A percentile compares a stretch with the other conserved stretches of the same genome.
phyloP scores from a whole-genome alignment of 2,888 invertebrate species.

The Blomia tropicalis region DNA sequence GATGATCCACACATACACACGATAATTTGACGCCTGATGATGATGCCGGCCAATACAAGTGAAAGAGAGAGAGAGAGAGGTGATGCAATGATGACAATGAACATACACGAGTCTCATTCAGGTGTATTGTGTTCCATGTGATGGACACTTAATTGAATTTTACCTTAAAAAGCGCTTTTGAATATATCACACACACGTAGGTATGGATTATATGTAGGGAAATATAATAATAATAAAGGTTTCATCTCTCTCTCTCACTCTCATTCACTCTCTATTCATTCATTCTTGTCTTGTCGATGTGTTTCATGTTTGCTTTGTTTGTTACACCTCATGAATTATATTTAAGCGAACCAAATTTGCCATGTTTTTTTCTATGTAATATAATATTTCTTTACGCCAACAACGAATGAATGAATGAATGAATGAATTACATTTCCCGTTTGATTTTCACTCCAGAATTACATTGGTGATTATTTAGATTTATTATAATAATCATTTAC shows the following conservation, averaged over 20 bases:
- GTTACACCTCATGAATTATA: no score
- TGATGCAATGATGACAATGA: conserved; percentile 3
- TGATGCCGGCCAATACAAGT: not conserved
- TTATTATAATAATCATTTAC: no score
- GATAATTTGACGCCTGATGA: not conserved
- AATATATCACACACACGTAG: conserved; percentile 1
- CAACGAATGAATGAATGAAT: no score
- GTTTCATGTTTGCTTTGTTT: no score
- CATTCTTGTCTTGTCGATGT: not conserved
- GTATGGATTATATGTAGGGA: not conserved
- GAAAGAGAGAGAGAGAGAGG: not conserved
- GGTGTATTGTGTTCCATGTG: not conserved
- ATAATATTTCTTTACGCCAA: no score
- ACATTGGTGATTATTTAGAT: no score
- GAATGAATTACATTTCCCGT: no score
- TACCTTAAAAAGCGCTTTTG: conserved; percentile 6
- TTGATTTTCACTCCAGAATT: no score
- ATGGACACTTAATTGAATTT: conserved; percentile 8
- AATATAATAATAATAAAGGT: no score
- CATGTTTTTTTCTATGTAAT: no score
- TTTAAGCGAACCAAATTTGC: no score
- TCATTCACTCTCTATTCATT: not conserved
- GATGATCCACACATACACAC: not conserved
- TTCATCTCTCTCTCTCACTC: not conserved
- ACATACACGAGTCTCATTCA: not conserved